Evolutionary conservation across 2,888 invertebrate species (phyloP), one percentile per base, ranked within the genome.

Genomic region (Andricus curvator): DNA sequence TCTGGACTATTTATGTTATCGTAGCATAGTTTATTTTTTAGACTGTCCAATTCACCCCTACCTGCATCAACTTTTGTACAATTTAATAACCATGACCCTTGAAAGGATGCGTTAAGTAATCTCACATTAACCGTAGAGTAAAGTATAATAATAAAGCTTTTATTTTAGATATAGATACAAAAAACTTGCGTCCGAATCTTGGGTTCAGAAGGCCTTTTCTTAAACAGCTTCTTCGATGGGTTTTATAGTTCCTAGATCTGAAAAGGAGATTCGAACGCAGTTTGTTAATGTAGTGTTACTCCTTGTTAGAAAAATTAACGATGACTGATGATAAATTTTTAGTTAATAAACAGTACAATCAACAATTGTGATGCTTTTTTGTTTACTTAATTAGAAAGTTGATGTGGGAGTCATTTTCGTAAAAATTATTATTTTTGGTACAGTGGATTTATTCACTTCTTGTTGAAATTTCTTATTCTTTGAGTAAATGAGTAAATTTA

Each of bases 311-410:
- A 66, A 66, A 37, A 33, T 66, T 66, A 37, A 37, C 33, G 33
- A 37, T 29, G n/a, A 66, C 37, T 66, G 66, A 66, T 66, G n/a
- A 66, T 66, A 66, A 20, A 11, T 66, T 64, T 64, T 29, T 37
- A 66, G 9, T 66, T 33, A 66, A 66, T 66, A 66, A 33, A 66
- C 29, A 66, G 3, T 66, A n/a, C 20, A 37, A 20, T 20, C 9
- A 37, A n/a, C 20, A 33, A 37, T 37, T 33, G 8, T 66, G n/a
- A 64, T 13, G 15, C 64, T 29, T 62, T 65, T 65, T 25, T 64
- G 20, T 29, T 8, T n/a, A 37, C 37, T 37, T 6, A 37, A 37
- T 66, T 66, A 20, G 37, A 37, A 60, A 60, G 60, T 60, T 60
- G 60, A 60, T 60, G 60, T 60, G 22, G 60, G 60, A 60, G 11